phyloP scores from a whole-genome alignment of 1,140 invertebrate genomes.

The Drosophila triauraria region DNA sequence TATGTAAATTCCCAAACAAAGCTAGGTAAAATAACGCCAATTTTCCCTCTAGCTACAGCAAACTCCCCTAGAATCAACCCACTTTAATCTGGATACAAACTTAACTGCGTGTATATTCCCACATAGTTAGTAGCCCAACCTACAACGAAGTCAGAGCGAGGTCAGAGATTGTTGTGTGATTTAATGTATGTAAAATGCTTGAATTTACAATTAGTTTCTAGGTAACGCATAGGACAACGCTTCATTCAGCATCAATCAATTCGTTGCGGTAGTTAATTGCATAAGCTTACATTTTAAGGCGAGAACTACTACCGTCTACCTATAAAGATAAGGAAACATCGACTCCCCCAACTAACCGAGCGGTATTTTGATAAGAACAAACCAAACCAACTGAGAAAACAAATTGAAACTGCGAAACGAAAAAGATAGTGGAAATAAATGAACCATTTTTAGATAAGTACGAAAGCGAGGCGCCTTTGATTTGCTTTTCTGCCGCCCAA shows the following conservation, averaged over 20 bases:
- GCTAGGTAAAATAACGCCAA: too few relatives aligned
- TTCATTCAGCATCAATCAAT: slow-evolving; percentile 61
- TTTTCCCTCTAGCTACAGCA: not conserved
- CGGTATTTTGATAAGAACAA: slow-evolving; percentile 78
- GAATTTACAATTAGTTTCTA: slow-evolving; percentile 71
- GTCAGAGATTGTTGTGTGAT: slow-evolving; percentile 74
- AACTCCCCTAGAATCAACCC: not conserved
- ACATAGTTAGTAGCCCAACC: slow-evolving; percentile 65
- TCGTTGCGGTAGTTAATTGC: slow-evolving; percentile 58
- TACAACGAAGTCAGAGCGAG: slow-evolving; percentile 69
- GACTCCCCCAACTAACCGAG: slow-evolving; percentile 34
- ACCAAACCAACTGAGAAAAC: slow-evolving; percentile 35
- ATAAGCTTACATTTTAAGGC: slow-evolving; percentile 57
- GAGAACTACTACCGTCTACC: slow-evolving; percentile 23
- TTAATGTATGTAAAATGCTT: slow-evolving; percentile 67
- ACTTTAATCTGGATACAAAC: slow-evolving; percentile 15
- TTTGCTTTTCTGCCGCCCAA: slow-evolving; percentile 12
- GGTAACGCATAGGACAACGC: slow-evolving; percentile 63
- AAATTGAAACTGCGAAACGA: slow-evolving; percentile 18
- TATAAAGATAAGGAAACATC: slow-evolving; percentile 53
- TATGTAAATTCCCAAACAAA: too few relatives aligned
- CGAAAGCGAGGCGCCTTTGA: slow-evolving; percentile 1
- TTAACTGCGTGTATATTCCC: slow-evolving; percentile 48
- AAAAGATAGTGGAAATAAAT: slow-evolving; percentile 60
- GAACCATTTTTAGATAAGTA: slow-evolving; percentile 64